phyloP scores from a whole-genome alignment of 1,140 invertebrate genomes.

The Belonocnema kinseyi region DNA sequence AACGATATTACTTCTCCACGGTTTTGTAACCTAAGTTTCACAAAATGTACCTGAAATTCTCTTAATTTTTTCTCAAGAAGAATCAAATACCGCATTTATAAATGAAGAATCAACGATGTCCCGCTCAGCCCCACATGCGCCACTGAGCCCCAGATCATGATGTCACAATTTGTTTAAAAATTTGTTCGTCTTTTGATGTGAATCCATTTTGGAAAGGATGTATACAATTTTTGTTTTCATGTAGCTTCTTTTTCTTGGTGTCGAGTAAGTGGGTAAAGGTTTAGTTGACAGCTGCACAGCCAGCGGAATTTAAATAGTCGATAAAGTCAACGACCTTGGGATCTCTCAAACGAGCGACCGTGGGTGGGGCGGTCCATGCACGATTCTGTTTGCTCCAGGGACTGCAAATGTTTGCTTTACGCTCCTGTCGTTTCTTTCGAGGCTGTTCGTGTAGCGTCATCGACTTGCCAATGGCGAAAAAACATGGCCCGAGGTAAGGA shows the following conservation, averaged over 20 bases:
- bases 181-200: too few species aligned
- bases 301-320: conserved; percentile 48
- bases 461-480: conserved; percentile 77
- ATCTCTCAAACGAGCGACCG: conserved; percentile 45
- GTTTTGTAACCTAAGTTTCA: too few species aligned
- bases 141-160: too few species aligned
- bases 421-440: conserved; percentile 25
- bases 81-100: too few species aligned
- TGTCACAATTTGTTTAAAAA: too few species aligned
- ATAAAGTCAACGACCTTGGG: conserved; percentile 59
- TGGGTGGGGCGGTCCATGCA: conserved; percentile 55
- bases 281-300: conserved; percentile 36
- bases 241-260: conserved; percentile 29
- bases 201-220: background rate
- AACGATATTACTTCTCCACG: too few species aligned
- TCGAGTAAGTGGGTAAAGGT: background rate
- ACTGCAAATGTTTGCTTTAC: conserved; percentile 47
- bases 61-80: too few species aligned
- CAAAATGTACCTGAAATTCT: too few species aligned
- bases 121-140: too few species aligned
- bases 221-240: conserved; percentile 34
- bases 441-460: conserved; percentile 46
- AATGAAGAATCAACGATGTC: too few species aligned
- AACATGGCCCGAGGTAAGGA: conserved; percentile 77
- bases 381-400: conserved; percentile 52